Evolutionary conservation across 2,797 vertebrate species (phyloP).

Genomic region (Amphiprion clarkii): DNA sequence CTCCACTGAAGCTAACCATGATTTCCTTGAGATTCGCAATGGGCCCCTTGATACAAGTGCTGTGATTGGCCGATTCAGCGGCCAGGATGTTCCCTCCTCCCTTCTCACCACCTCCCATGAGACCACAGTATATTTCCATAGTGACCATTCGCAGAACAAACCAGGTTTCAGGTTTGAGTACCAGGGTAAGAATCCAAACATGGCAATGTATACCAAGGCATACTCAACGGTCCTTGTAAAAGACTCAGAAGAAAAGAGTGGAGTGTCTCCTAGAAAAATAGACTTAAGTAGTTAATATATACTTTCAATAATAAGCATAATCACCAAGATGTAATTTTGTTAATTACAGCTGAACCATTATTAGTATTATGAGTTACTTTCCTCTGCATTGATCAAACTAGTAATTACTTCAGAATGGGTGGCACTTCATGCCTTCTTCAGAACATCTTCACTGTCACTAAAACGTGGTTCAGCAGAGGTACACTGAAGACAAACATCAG

Average conservation of each 20-base stretch:
- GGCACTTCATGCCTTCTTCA: conserved; percentile 23
- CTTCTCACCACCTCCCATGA: conserved; percentile 97
- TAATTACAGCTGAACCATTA: conserved; percentile 33
- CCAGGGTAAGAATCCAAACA: conserved; percentile 87
- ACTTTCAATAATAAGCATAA: conserved; percentile 39
- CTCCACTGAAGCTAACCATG: conserved; percentile 97
- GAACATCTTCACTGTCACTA: conserved; percentile 20
- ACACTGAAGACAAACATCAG: conserved; percentile 9
- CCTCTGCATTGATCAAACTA: conserved; percentile 27
- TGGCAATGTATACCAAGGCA: not conserved
- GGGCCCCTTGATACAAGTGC: conserved; percentile 95
- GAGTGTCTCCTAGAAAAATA: conserved; percentile 38
- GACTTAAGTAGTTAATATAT: conserved; percentile 16
- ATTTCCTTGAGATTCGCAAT: conserved; percentile 96
- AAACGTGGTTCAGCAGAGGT: conserved; percentile 25
- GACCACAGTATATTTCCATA: conserved; percentile 96
- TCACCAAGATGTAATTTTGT: conserved; percentile 14
- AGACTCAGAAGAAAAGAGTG: no score
- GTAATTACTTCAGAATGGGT: conserved; percentile 19
- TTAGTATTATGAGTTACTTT: conserved; percentile 36
- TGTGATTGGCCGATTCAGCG: conserved; percentile 95
- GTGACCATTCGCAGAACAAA: conserved; percentile 98
- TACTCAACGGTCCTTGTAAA: not conserved
- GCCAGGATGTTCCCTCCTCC: conserved; percentile 88
- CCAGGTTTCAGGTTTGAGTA: conserved; percentile 97